These are phyloP conservation scores for Cryptomyrus ogoouensis DNA, from an alignment of 2,113 vertebrate genomes.

Conservation along the genomic window DNA sequence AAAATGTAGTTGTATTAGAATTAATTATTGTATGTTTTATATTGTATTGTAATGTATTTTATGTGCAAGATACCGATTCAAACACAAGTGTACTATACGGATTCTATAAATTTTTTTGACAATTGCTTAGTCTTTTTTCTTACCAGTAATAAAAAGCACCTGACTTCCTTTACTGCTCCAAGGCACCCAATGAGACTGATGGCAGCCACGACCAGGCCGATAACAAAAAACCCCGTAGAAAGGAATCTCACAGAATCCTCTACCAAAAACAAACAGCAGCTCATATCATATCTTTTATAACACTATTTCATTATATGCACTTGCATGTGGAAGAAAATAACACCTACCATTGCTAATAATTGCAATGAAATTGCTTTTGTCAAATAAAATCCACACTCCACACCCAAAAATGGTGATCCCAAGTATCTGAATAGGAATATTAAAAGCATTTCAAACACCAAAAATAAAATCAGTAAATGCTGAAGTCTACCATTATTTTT, in stretches of 20 bases:
- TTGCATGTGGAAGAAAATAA: background rate
- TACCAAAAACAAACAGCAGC: constrained; percentile 6
- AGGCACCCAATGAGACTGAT: constrained; percentile 36
- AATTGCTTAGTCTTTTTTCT: constrained; percentile 3
- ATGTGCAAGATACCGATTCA: background rate
- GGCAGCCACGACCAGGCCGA: constrained; percentile 34
- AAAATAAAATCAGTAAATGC: background rate
- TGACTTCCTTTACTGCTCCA: constrained; percentile 32
- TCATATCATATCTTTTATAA: background rate
- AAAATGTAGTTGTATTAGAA: background rate
- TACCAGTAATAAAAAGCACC: constrained; percentile 35
- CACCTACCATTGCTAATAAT: constrained; percentile 36
- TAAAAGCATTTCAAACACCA: constrained; percentile 3
- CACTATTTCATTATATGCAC: background rate
- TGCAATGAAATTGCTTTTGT: constrained; percentile 35
- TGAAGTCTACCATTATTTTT: background rate
- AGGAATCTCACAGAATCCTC: constrained; percentile 29
- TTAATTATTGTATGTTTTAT: background rate
- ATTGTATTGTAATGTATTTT: background rate
- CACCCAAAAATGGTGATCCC: constrained; percentile 45
- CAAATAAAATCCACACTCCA: constrained; percentile 56
- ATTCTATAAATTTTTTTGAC: background rate
- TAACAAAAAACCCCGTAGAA: constrained; percentile 36
- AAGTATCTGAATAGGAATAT: constrained; percentile 38
- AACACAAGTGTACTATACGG: background rate